A percentile compares a stretch with the other conserved stretches of the same genome.
Conservation (phyloP, 2,888 invertebrate genomes). For the Smittia aterrima region DNA sequence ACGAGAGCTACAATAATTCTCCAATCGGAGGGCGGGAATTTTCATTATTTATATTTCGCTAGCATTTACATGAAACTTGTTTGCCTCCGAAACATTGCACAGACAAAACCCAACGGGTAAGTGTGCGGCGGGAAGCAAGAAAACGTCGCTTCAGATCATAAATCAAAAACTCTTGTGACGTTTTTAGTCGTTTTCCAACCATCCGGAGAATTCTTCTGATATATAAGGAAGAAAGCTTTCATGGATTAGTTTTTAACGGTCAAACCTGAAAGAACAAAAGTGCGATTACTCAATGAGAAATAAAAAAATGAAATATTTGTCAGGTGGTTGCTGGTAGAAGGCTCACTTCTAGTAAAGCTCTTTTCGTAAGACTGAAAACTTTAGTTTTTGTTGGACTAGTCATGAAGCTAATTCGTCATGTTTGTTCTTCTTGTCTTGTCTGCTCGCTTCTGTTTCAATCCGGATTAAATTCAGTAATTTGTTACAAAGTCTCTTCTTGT, state of each 20-base stretch:
- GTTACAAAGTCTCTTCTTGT: background rate
- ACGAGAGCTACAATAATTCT: background rate
- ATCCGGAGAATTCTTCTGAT: background rate
- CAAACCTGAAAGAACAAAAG: background rate
- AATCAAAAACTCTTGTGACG: slow-evolving; percentile 40
- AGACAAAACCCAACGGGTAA: background rate
- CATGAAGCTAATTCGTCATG: slow-evolving; percentile 27
- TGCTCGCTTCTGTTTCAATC: slow-evolving; percentile 4
- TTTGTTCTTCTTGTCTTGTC: background rate
- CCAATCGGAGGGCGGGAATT: background rate
- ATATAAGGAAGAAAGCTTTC: background rate
- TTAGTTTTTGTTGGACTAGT: too few relatives aligned
- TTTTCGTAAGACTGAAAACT: too few relatives aligned
- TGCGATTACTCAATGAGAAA: too few relatives aligned
- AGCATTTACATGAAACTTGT: background rate
- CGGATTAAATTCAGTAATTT: slow-evolving; percentile 29
- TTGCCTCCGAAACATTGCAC: background rate
- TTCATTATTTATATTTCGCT: slow-evolving; percentile 19
- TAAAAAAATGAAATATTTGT: too few relatives aligned
- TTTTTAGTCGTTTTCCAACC: background rate
- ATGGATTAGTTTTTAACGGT: background rate
- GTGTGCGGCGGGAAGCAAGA: background rate
- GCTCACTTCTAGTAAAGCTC: too few relatives aligned
- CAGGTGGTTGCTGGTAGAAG: too few relatives aligned
- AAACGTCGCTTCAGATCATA: slow-evolving; percentile 23